A percentile compares a stretch with the other conserved stretches of the same genome.
These are phyloP conservation scores for Adelognathus sp. DNA, from an alignment of 2,888 invertebrate genomes.

Conservation along the genomic window DNA sequence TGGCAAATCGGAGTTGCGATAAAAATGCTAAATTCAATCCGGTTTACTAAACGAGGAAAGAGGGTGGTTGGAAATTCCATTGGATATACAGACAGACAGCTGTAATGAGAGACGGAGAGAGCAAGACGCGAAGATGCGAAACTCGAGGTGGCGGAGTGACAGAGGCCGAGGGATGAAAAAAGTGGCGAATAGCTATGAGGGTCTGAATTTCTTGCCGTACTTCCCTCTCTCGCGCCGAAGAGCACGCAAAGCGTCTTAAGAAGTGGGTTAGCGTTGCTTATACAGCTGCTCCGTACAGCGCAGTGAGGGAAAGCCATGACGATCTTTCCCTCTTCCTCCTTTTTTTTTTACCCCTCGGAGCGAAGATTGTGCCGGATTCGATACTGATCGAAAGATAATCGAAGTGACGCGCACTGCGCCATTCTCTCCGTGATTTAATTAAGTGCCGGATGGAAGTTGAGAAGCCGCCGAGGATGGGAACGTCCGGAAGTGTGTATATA, in stretches of 20 bases:
- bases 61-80: constrained; percentile 15
- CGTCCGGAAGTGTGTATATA: background rate
- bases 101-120: background rate
- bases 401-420: constrained; percentile 41
- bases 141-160: background rate
- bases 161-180: constrained; percentile 8
- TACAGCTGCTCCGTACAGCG: background rate
- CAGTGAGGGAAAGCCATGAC: background rate
- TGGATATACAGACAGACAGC: constrained; percentile 22
- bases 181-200: background rate
- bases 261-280: constrained; percentile 33
- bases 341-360: too few species aligned
- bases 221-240: constrained; percentile 12
- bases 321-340: background rate
- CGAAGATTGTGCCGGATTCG: constrained; percentile 34
- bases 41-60: constrained; percentile 34
- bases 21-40: constrained; percentile 53
- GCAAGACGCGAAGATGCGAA: background rate
- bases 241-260: constrained; percentile 26
- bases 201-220: constrained; percentile 23
- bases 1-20: constrained; percentile 44
- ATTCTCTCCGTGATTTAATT: constrained; percentile 51
- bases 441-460: constrained; percentile 46
- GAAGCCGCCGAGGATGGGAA: constrained; percentile 17
- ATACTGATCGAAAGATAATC: constrained; percentile 53